Percentiles rank a stretch among this genome's conserved stretches.
Conservation (phyloP, 2,888 invertebrate genomes). For the Acanthoscelides obtectus region DNA sequence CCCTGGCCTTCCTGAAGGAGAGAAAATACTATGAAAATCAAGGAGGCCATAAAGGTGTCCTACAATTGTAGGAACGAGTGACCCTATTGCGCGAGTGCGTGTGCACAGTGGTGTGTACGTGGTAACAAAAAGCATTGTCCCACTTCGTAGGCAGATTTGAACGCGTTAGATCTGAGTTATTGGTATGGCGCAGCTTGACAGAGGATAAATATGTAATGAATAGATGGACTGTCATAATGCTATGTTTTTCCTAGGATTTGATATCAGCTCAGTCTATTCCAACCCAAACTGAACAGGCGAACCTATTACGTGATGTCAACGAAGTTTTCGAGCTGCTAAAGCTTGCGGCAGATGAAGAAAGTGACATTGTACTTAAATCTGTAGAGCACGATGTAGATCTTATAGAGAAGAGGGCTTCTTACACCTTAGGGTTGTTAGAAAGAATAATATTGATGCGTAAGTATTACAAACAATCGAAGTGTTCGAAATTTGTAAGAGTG, state of each 20-base stretch:
- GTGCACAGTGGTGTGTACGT: too few relatives aligned
- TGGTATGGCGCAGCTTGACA: too few relatives aligned
- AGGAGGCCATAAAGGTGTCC: too few relatives aligned
- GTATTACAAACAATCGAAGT: too few relatives aligned
- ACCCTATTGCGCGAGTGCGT: too few relatives aligned
- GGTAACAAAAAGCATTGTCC: too few relatives aligned
- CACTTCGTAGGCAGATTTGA: too few relatives aligned
- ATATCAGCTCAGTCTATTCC: constrained; percentile 27
- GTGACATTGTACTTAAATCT: constrained; percentile 30
- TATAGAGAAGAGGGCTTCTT: constrained; percentile 28
- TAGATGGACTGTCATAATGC: not conserved
- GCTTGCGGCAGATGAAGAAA: constrained; percentile 31
- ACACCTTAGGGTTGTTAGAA: constrained; percentile 30
- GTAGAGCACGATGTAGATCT: constrained; percentile 30
- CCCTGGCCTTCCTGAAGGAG: too few relatives aligned
- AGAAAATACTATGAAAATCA: too few relatives aligned
- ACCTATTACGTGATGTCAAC: constrained; percentile 34
- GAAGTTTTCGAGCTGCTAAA: constrained; percentile 37
- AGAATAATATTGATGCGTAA: constrained; percentile 37
- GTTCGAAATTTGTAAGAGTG: constrained; percentile 1
- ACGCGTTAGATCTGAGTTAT: too few relatives aligned
- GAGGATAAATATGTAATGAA: too few relatives aligned
- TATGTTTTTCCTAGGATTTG: constrained; percentile 10
- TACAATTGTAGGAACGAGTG: too few relatives aligned
- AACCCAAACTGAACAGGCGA: constrained; percentile 35